Conservation (phyloP, 2,113 vertebrate species). For the Cottus gobio region DNA sequence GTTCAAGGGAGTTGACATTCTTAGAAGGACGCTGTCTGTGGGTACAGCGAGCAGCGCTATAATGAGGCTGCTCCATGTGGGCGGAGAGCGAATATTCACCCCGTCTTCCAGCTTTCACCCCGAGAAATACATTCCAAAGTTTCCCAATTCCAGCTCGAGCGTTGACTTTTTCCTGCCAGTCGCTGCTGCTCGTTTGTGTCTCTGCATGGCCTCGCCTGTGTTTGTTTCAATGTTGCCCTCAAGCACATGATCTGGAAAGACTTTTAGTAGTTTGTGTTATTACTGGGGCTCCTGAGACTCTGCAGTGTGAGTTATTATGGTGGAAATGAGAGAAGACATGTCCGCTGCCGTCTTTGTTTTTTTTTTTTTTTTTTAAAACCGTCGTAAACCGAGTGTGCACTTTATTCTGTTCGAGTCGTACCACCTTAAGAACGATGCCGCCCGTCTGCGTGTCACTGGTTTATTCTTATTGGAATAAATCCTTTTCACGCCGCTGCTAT, state of each 20-base stretch:
- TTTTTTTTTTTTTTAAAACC: slow-evolving; percentile 17
- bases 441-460: neutral
- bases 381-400: neutral
- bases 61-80: neutral
- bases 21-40: neutral
- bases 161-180: slow-evolving; percentile 4
- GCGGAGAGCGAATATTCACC: neutral
- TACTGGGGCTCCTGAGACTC: neutral
- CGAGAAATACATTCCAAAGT: neutral
- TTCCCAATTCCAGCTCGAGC: too few species aligned
- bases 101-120: neutral
- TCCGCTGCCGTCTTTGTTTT: slow-evolving; percentile 20
- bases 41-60: neutral
- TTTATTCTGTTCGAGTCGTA: neutral
- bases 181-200: neutral
- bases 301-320: slow-evolving; percentile 35
- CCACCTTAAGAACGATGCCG: neutral
- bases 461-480: neutral
- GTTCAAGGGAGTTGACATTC: neutral
- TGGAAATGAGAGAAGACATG: slow-evolving; percentile 37
- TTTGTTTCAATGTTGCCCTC: slow-evolving; percentile 1
- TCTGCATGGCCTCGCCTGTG: neutral
- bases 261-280: slow-evolving; percentile 25
- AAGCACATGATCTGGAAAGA: slow-evolving; percentile 33
- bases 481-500: neutral